Evolutionary conservation across 2,888 invertebrate genomes (phyloP), one percentile per base, ranked within the genome.

Genomic region (Athripsodes cinereus): DNA sequence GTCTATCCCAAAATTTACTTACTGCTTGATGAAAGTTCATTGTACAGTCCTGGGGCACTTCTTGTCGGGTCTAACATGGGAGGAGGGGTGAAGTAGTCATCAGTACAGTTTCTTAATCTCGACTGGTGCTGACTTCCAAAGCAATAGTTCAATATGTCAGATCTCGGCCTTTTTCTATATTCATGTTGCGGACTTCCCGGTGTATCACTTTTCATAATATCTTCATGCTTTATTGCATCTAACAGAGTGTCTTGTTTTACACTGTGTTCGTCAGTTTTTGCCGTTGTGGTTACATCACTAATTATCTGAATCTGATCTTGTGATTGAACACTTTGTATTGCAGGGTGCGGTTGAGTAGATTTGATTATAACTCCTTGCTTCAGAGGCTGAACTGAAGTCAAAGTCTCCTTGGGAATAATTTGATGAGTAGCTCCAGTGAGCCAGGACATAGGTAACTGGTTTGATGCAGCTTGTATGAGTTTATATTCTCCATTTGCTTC

Each of bases 61-160:
- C 98, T 82, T 60, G 92, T 88, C 0, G 98, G 98, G 69, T 94
- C 92, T 55, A 98, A 77, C 69, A 98, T 91, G 0, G 98, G 98
- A 22, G 93, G 90, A 13, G 98, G 96, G 0, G 96, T 97, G 73
- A 91, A 98, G 60, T 82, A 82, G 3, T 70, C 71, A 63, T 70
- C 72, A 58, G 70, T 73, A 47, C 70, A 74, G 57, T 72, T 71
- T 64, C 73, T 68, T 52, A 74, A 59, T 49, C 73, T 66, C 22
- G 74, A 74, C 0, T 73, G 72, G 62, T 72, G 71, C n/a, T 70
- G 69, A 21, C 68, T 66, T 40, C 67, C 64, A 22, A 60, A 63
- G 50, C 56, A 63, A 5, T 52, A 56, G 34, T 66, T 60, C 1
- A 56, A 54, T 2, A 70, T 71, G 53, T 86, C 86, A 19, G 83